These are phyloP conservation scores for Achroia grisella DNA, from an alignment of 1,140 invertebrate species.

Conservation along the genomic window DNA sequence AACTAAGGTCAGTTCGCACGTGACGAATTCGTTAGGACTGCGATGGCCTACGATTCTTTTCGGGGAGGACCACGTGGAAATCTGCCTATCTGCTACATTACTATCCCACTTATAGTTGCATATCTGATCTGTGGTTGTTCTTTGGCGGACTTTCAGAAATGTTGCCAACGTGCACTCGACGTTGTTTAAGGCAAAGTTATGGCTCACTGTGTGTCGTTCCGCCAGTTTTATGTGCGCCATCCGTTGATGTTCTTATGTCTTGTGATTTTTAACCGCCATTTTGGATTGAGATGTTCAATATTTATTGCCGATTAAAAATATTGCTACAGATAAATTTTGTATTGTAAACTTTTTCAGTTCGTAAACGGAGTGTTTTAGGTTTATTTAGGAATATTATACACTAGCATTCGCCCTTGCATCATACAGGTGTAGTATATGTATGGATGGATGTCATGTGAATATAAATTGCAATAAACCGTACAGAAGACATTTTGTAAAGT, in stretches of 20 bases:
- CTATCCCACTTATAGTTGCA: neutral
- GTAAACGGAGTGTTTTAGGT: too few species aligned
- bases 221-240: slow-evolving; percentile 4
- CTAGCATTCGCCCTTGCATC: too few species aligned
- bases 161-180: slow-evolving; percentile 22
- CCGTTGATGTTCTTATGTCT: slow-evolving; percentile 4
- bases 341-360: neutral
- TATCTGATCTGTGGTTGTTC: neutral
- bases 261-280: slow-evolving; percentile 2
- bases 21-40: too few species aligned
- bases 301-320: neutral
- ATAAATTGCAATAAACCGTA: too few species aligned
- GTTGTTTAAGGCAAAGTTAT: slow-evolving; percentile 45
- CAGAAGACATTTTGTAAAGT: too few species aligned
- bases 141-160: slow-evolving; percentile 17
- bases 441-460: too few species aligned
- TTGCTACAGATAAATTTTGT: neutral
- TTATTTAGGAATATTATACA: too few species aligned
- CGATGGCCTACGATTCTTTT: too few species aligned
- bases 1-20: too few species aligned
- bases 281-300: slow-evolving; percentile 3
- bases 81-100: too few species aligned
- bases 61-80: too few species aligned
- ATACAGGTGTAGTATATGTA: too few species aligned
- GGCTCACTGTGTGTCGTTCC: slow-evolving; percentile 14